Percentiles rank a stretch among this genome's conserved stretches.
These are phyloP conservation scores for Eretmocerus hayati DNA, from an alignment of 2,888 invertebrate genomes.

Conservation along the genomic window DNA sequence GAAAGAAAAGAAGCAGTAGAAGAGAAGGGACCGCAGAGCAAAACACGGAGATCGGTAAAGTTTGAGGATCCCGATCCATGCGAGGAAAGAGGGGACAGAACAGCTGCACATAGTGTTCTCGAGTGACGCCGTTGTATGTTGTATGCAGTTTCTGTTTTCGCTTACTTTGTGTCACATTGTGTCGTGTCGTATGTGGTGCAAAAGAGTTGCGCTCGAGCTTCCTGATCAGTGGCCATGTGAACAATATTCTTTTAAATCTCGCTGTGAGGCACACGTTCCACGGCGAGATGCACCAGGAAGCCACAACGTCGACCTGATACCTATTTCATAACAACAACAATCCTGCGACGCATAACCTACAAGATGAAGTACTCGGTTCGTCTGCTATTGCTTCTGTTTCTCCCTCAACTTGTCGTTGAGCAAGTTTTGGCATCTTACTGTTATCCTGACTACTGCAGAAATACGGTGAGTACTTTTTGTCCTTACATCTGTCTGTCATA, in stretches of 20 bases:
- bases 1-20: no score
- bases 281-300: not conserved
- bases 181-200: no score
- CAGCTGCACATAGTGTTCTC: no score
- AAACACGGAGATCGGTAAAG: no score
- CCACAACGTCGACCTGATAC: not conserved
- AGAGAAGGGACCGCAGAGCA: no score
- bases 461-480: constrained; percentile 28
- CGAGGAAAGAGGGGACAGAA: not conserved
- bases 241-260: not conserved
- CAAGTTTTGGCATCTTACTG: constrained; percentile 26
- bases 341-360: not conserved
- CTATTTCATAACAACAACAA: no score
- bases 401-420: not conserved
- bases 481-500: not conserved
- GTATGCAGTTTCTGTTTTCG: not conserved
- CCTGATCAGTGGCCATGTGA: not conserved
- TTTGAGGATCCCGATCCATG: no score
- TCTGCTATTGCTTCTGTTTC: not conserved
- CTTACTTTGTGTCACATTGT: no score
- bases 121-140: not conserved
- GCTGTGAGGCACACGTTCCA: not conserved
- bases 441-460: constrained; percentile 35
- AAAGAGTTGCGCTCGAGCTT: not conserved
- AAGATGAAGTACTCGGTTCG: not conserved